Base-by-base conservation (phyloP, 92 coral and sea anemone genomes). In the Diadumene lineata region DNA sequence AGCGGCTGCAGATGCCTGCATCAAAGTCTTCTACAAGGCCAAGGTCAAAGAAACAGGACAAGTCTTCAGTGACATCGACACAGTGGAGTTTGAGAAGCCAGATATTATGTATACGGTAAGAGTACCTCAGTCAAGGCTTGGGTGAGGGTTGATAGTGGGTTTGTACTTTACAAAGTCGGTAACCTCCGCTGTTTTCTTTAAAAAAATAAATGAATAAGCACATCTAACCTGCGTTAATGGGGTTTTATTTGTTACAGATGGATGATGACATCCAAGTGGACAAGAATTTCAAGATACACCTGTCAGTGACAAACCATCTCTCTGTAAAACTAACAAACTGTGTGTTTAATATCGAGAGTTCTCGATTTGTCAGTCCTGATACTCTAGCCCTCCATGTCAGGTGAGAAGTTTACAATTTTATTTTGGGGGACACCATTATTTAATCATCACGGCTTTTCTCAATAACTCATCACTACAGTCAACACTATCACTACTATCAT, bases 261-360 rank as follows among this genome's bases (percentile, higher is more conserved):
- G n/a, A n/a, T n/a, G n/a, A n/a, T n/a, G n/a, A n/a, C n/a, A n/a
- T n/a, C n/a, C 19, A 3, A 2, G 58, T 9, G 24, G 50, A 75
- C 7, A 82, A 81, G 29, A 32, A 68, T 29, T 84, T 90, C 46
- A 79, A 90, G 32, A 64, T 90, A 56, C 68, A 68, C 17, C 46
- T 88, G 17, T 55, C 29, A 30, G 87, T 93, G 66, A 90, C 82
- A 56, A 93, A 93, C 48, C 86, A 81, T 23, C 79, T 93, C 30
- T 75, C 86, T 0, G 69, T 87, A 34, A 31, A 72, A 24, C 77
- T 93, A 31, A 82, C 81, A 16, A 78, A 88, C 32, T 72, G 79
- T 0, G 76, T 43, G 21, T 88, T 87, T 64, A 67, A 81, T 11
- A 58, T 93, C 43, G 93, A 88, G 38, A 85, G 71, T 50, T 60